Conservation (phyloP, 2,888 invertebrate genomes). For the Synanthedon formicaeformis region DNA sequence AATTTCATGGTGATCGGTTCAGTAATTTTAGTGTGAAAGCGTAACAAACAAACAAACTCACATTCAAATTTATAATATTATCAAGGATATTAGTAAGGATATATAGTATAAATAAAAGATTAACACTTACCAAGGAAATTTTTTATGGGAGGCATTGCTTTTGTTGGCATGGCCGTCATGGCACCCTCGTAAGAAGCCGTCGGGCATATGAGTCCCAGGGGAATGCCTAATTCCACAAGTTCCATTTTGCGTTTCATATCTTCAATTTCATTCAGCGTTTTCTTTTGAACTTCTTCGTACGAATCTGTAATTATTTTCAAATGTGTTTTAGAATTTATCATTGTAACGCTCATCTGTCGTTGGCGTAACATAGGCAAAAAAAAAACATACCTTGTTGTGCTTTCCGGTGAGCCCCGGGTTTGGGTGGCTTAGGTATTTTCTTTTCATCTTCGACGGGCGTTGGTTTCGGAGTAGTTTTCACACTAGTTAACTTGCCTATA, state of each 20-base stretch:
- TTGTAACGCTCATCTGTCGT: too few relatives aligned
- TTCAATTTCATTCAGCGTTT: constrained; percentile 51
- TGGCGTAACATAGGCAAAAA: too few relatives aligned
- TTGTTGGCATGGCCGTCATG: constrained; percentile 55
- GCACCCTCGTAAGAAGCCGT: constrained; percentile 25
- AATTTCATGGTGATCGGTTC: too few relatives aligned
- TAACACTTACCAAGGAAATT: constrained; percentile 46
- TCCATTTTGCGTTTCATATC: constrained; percentile 65
- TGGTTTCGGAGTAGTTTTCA: constrained; percentile 35
- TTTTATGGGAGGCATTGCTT: constrained; percentile 64
- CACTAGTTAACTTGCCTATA: constrained; percentile 50
- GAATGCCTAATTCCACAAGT: constrained; percentile 56
- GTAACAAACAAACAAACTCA: too few relatives aligned
- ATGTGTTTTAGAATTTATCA: too few relatives aligned
- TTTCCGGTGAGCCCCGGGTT: constrained; percentile 38
- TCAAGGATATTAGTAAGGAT: too few relatives aligned
- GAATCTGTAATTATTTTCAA: constrained; percentile 17
- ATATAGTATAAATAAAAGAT: too few relatives aligned
- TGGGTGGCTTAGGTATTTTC: constrained; percentile 50
- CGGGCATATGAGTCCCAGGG: constrained; percentile 57
- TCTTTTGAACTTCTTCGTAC: constrained; percentile 39
- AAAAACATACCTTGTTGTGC: constrained; percentile 25
- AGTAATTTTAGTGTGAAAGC: too few relatives aligned
- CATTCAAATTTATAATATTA: too few relatives aligned
- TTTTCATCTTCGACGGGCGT: constrained; percentile 28